Base-by-base conservation (phyloP, 2,888 invertebrate species). In the Diaphora mendica region DNA sequence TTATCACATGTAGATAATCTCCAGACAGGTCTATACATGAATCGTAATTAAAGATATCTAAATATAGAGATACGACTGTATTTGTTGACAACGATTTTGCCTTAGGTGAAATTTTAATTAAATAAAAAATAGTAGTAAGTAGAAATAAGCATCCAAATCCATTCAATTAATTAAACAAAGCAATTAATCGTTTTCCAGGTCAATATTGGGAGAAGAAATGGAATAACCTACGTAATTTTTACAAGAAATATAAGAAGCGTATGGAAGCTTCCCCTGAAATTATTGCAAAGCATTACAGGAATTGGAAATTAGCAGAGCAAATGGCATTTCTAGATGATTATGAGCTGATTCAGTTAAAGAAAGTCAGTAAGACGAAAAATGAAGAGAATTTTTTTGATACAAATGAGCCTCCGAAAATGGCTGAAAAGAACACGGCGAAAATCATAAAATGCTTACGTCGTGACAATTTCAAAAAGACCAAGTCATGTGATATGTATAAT, bases 401-500 rank as follows among this genome's bases (percentile, higher is more conserved):
- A 20, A 62, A 11, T 39, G 20, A 55, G 20, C 17, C 59, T 26
- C 17, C 17, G 20, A 42, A 59, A 26, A 15, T 59, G 17, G 17
- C 44, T n/a, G 30, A 26, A 48, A 15, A 15, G 7, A 20, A 13
- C 15, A 39, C 39, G 11, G 39, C 26, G 9, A 59, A 62, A 69
- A 23, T 69, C 8, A 3, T 55, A 30, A 17, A 62, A 17, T 30
- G 30, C 42, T 26, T 69, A 42, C 59, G 69, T 26, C 59, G 62
- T 23, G n/a, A 42, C 15, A 69, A 69, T 44, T 69, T 69, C 5
- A 59, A 62, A 39, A 69, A n/a, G 13, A 69, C 62, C 11, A 62
- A 62, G 42, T 62, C 69, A 8, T 62, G 62, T 59, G 69, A 69
- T n/a, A 23, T 69, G 2, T 42, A 42, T 69, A n/a, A 69, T 13